Evolutionary conservation across 1,140 invertebrate species (phyloP), one percentile per base, ranked within the genome.

Genomic region (Megalonaias nervosa): DNA sequence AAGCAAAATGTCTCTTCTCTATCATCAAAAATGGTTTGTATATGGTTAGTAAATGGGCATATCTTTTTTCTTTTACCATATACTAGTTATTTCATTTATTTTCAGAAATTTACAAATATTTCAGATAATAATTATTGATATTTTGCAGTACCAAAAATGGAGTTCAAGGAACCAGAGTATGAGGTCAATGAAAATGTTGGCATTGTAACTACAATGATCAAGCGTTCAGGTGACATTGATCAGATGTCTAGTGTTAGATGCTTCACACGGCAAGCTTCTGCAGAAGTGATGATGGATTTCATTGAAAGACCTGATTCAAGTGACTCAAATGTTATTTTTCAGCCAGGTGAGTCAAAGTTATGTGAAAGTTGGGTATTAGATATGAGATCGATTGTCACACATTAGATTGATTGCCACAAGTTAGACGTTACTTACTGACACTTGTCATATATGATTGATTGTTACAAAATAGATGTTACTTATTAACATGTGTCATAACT

Each of bases 261-360:
- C 81, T 92, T 90, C 81, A 92, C 91, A 1, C 83, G 91, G 26
- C 91, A 92, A 72, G 84, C 80, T 11, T 86, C 89, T 12, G 91
- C 91, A 9, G 80, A 80, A 57, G 90, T 89, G 3, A 84, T 71
- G 12, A 57, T 82, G 62, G 91, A 92, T 80, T 92, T 87, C 67
- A 74, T 82, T 57, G 91, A 92, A 71, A 80, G 91, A 70, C 90
- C 90, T 1, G 81, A 92, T 77, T 89, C 89, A 16, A 85, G 91
- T 66, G 86, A 77, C 1, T 91, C 89, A 23, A 26, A 88, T n/a
- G 82, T 91, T 38, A 64, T 81, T 60, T 92, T 92, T 71, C 64
- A 80, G 69, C 86, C 89, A 81, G 89, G 91, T 90, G 76, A 75
- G 77, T 78, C 23, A 74, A 2, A 31, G 0, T 48, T 11, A 23